Evolutionary conservation across 1,140 invertebrate species (phyloP).

Genomic region (Pogonognathellus flavescens): DNA sequence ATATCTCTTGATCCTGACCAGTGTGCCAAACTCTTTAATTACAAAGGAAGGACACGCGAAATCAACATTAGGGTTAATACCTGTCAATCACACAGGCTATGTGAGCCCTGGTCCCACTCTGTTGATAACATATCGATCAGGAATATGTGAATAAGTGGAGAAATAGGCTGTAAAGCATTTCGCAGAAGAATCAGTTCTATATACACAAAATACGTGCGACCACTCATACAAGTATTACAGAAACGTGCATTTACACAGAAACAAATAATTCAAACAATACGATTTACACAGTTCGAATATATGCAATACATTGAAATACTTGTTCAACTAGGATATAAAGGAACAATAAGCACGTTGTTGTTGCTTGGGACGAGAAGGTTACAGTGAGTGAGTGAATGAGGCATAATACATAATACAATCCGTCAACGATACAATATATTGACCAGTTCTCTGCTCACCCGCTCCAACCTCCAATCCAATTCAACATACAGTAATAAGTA

Average conservation of each 20-base stretch:
- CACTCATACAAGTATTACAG: too few relatives aligned
- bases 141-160: slow-evolving; percentile 51
- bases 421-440: slow-evolving; percentile 39
- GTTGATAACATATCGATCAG: slow-evolving; percentile 65
- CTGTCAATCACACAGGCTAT: slow-evolving; percentile 64
- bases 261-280: too few relatives aligned
- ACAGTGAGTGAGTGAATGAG: slow-evolving; percentile 17
- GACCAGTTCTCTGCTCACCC: slow-evolving; percentile 9
- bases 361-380: background rate
- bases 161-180: slow-evolving; percentile 48
- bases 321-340: background rate
- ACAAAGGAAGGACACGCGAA: slow-evolving; percentile 65
- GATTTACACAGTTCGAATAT: too few relatives aligned
- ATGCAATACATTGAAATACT: slow-evolving; percentile 15
- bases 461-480: slow-evolving; percentile 12
- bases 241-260: too few relatives aligned
- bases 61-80: slow-evolving; percentile 66
- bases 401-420: slow-evolving; percentile 32
- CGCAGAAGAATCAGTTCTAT: background rate
- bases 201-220: background rate
- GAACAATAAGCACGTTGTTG: slow-evolving; percentile 1
- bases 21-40: slow-evolving; percentile 67
- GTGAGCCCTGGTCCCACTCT: slow-evolving; percentile 14
- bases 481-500: slow-evolving; percentile 46
- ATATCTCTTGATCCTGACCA: slow-evolving; percentile 60